Percentiles rank a stretch among this genome's conserved stretches.
Evolutionary conservation across 2,888 invertebrate genomes (phyloP).

Genomic region (Drosophila mettleri): DNA sequence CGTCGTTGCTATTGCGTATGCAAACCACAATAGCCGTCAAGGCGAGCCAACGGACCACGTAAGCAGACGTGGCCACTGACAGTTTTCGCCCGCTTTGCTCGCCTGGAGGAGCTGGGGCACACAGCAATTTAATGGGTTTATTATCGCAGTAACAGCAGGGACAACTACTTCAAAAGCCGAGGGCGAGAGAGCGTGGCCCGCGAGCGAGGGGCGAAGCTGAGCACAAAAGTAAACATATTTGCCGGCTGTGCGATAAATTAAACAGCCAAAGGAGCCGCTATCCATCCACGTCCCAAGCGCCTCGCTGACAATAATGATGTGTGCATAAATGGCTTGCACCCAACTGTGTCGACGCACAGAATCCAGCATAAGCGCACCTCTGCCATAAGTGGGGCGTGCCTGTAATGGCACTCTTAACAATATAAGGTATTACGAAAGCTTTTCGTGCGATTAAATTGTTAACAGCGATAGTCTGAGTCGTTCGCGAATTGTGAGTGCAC

Average conservation of each 20-base stretch:
- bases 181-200: not conserved
- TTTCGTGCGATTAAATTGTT: slow-evolving; percentile 10
- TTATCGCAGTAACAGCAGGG: slow-evolving; percentile 60
- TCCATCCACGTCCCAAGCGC: slow-evolving; percentile 11
- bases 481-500: not conserved
- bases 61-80: slow-evolving; percentile 60
- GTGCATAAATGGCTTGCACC: slow-evolving; percentile 63
- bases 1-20: slow-evolving; percentile 38
- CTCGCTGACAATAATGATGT: slow-evolving; percentile 70
- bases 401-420: not conserved
- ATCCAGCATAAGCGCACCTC: slow-evolving; percentile 1
- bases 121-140: slow-evolving; percentile 78
- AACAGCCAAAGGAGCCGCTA: slow-evolving; percentile 48
- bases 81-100: slow-evolving; percentile 37
- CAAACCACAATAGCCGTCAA: slow-evolving; percentile 60
- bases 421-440: not conserved
- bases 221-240: slow-evolving; percentile 65
- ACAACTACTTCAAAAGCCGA: slow-evolving; percentile 20
- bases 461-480: not conserved
- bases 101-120: not conserved
- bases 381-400: slow-evolving; percentile 1
- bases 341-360: slow-evolving; percentile 6
- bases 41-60: slow-evolving; percentile 37
- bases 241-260: slow-evolving; percentile 67
- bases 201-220: slow-evolving; percentile 2